These are phyloP conservation scores for Epinotia nisella DNA, from an alignment of 2,888 invertebrate species.

Conservation along the genomic window DNA sequence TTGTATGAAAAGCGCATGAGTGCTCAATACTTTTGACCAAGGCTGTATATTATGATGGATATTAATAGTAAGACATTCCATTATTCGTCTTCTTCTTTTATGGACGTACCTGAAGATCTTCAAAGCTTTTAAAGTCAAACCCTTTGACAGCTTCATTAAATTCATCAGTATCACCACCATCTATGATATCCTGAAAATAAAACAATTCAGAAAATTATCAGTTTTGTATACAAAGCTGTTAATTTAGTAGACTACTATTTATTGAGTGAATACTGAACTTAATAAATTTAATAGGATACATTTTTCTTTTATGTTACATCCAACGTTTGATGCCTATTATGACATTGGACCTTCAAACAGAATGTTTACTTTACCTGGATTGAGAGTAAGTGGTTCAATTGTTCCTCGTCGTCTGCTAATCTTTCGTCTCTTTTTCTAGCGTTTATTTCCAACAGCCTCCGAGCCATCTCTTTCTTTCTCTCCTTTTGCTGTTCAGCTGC, in stretches of 20 bases:
- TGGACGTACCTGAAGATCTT: slow-evolving; percentile 89
- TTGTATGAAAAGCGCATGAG: no score
- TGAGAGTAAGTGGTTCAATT: slow-evolving; percentile 89
- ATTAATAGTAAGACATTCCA: neutral
- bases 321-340: no score
- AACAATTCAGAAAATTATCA: neutral
- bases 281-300: no score
- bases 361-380: slow-evolving; percentile 83
- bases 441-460: slow-evolving; percentile 94
- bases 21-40: no score
- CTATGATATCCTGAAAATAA: slow-evolving; percentile 82
- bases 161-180: slow-evolving; percentile 90
- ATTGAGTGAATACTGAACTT: no score
- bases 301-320: no score
- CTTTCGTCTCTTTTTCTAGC: slow-evolving; percentile 94
- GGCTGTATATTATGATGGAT: no score
- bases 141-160: slow-evolving; percentile 90
- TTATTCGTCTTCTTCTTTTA: slow-evolving; percentile 10
- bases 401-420: slow-evolving; percentile 94
- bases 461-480: slow-evolving; percentile 93
- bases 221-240: no score
- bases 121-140: slow-evolving; percentile 89
- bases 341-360: no score
- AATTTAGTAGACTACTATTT: no score
- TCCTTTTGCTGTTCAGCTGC: slow-evolving; percentile 93